phyloP scores from a whole-genome alignment of 1,140 invertebrate genomes.

The Sarcophaga peregrina region DNA sequence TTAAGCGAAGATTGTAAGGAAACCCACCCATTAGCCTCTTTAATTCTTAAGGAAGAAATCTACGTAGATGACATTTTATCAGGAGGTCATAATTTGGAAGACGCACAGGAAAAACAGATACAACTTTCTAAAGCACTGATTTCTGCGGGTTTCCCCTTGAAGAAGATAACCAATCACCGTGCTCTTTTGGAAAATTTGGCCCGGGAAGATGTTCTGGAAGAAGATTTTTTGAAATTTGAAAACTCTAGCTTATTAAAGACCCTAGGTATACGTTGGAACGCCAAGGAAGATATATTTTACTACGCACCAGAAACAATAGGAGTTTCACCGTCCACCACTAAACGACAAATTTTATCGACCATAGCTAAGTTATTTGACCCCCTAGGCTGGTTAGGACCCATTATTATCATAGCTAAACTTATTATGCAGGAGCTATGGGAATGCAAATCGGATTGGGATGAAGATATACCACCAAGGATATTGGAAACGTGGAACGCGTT shows the following conservation, averaged over 20 bases:
- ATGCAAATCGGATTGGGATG: not conserved
- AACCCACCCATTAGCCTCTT: not conserved
- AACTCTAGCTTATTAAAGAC: not conserved
- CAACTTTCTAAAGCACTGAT: not conserved
- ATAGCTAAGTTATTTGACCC: constrained; percentile 20
- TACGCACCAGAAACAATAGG: not conserved
- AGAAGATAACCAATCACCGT: not conserved
- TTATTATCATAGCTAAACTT: not conserved
- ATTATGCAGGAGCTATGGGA: not conserved
- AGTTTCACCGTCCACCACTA: not conserved
- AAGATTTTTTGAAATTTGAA: constrained; percentile 2
- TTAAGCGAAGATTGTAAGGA: constrained; percentile 4
- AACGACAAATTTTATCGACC: constrained; percentile 15
- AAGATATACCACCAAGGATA: not conserved
- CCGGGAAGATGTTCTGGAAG: constrained; percentile 20
- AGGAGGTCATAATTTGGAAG: not conserved
- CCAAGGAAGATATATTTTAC: not conserved
- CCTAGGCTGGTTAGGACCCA: not conserved
- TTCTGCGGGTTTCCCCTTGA: not conserved
- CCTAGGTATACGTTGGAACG: constrained; percentile 1
- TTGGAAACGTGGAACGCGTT: not conserved
- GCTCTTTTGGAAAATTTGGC: constrained; percentile 4
- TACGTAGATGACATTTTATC: constrained; percentile 39
- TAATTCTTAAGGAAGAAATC: not conserved
- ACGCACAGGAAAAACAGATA: not conserved